Evolutionary conservation across 2,888 invertebrate genomes (phyloP).

Genomic region (Nezara viridula): DNA sequence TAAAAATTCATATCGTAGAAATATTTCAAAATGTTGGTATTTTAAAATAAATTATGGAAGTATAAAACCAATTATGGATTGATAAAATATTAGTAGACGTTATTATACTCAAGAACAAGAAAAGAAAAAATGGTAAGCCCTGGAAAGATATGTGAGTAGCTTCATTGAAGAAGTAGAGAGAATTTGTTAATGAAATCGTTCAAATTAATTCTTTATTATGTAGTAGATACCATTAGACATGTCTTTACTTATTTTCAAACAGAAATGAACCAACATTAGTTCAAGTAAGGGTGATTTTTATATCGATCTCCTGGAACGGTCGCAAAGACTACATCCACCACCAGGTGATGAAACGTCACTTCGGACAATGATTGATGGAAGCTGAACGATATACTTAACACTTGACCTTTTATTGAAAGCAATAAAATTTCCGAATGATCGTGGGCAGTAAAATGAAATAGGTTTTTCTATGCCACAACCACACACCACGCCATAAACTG

Average conservation of each 20-base stretch:
- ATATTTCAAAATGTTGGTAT: no score
- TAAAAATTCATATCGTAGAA: no score
- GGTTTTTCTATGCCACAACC: conserved; percentile 46
- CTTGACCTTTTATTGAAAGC: conserved; percentile 38
- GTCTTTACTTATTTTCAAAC: background rate
- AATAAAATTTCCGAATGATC: conserved; percentile 49
- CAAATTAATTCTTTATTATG: no score
- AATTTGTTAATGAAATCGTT: no score
- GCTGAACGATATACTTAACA: conserved; percentile 46
- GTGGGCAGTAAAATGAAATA: conserved; percentile 3
- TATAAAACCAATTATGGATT: no score
- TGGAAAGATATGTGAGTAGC: no score
- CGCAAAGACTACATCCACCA: background rate
- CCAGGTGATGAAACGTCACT: conserved; percentile 17
- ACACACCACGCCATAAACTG: conserved; percentile 17
- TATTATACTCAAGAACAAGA: no score
- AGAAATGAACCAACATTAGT: background rate
- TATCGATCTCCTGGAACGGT: background rate
- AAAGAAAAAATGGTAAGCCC: no score
- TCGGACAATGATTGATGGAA: background rate
- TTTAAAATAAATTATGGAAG: no score
- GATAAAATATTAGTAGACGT: no score
- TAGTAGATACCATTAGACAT: no score
- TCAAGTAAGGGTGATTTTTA: background rate
- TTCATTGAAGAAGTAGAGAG: no score